Evolutionary conservation across 2,113 vertebrate genomes (phyloP).

Genomic region (Silurus glanis): DNA sequence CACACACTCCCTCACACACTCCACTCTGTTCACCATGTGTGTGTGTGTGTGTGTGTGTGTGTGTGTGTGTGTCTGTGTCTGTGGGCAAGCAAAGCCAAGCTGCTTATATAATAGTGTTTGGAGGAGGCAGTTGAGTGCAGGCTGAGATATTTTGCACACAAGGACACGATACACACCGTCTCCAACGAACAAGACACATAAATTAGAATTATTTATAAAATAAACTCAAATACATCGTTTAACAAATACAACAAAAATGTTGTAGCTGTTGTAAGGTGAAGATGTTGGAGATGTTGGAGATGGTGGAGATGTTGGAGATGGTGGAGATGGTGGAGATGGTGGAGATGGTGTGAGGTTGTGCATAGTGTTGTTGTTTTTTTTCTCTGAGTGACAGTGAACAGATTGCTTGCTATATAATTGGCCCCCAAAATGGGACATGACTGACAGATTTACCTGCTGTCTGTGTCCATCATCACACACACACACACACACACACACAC

Average conservation of each 20-base stretch:
- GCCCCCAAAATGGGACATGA: neutral
- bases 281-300: too few species aligned
- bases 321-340: too few species aligned
- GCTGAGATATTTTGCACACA: slow-evolving; percentile 39
- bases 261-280: neutral
- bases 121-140: slow-evolving; percentile 49
- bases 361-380: neutral
- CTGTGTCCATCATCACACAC: slow-evolving; percentile 5
- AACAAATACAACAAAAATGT: neutral
- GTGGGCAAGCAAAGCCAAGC: slow-evolving; percentile 46
- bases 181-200: slow-evolving; percentile 5
- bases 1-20: slow-evolving; percentile 50
- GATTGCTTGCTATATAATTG: slow-evolving; percentile 15
- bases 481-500: slow-evolving; percentile 25
- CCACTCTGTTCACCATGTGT: slow-evolving; percentile 30
- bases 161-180: neutral
- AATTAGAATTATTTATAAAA: neutral
- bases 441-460: slow-evolving; percentile 28
- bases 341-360: too few species aligned
- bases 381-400: neutral
- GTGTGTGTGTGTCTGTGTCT: slow-evolving; percentile 30
- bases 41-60: slow-evolving; percentile 26
- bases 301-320: too few species aligned
- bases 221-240: too few species aligned
- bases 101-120: slow-evolving; percentile 59